Base-by-base conservation (phyloP, 2,888 invertebrate genomes). In the Pollenia amentaria region DNA sequence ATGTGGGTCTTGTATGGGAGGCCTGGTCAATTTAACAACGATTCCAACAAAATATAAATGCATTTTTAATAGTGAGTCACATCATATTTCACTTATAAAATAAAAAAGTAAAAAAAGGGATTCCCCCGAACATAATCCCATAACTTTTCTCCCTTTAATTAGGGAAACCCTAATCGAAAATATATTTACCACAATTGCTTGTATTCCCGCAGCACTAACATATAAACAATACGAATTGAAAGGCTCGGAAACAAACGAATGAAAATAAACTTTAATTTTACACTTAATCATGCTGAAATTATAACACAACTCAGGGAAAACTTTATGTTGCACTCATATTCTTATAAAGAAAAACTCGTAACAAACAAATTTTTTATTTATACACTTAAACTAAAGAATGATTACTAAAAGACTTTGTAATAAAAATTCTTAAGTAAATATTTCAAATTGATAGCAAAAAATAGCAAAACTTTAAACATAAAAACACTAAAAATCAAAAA, bases 261-360 rank as follows among this genome's bases (percentile, higher is more conserved):
- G 11, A 67, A 51, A 40, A n/a, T 21, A 67, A 46, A 18, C 12
- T 67, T 48, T 69, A 44, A 10, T 57, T 69, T 62, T 42, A 40
- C 60, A 62, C 62, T 78, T 69, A 55, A 62, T 64, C 51, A 73
- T 44, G 44, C 21, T 18, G 42, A 80, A 62, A 72, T 80, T 64
- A 51, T 53, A 80, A 53, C 42, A 64, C 1, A 46, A 64, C 38
- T 48, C 10, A 73, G 16, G n/a, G 10, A 57, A 57, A 73, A 73
- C 18, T 55, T 55, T 42, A 67, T 60, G n/a, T 38, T 44, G 44
- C 12, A 12, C 4, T 44, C 21, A 21, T 65, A 21, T 29, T 67
- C 9, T 44, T 44, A 44, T 10, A 14, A 51, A 60, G n/a, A n/a
- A n/a, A n/a, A n/a, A n/a, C n/a, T 29, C 29, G 6, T 29, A 29